Base-by-base conservation (phyloP, 2,888 invertebrate species). In the Pristionchus maxplancki region DNA sequence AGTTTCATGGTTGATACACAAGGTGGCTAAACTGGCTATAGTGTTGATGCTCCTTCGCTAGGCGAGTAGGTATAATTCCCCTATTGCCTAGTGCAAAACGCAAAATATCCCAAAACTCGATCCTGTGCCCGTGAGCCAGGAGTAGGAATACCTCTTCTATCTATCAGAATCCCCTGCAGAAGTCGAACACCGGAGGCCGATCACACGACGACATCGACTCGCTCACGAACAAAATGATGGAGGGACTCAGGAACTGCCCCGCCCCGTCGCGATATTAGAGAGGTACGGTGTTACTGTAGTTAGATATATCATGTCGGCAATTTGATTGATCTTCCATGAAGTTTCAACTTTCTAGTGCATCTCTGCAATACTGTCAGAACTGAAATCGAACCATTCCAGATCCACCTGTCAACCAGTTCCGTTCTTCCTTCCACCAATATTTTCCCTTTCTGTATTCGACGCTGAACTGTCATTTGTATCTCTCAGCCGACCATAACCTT, bases 201-300 rank as follows among this genome's bases (percentile, higher is more conserved):
- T 50, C 71, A 78, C 88, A 91, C 84, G 92, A 92, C 81, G 93
- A 94, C 74, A 92, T 94, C 85, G 94, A 94, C 78, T 88, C 89
- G 58, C 91, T 94, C 74, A 94, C 94, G 13, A 90, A 91, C 53
- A 93, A 93, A 89, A 91, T 94, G 84, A 90, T 94, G 71, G 90
- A 88, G 71, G 93, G 93, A 62, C 90, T 94, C 64, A 78, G 78
- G 40, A 81, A 81, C 31, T 37, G 40, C 28, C 88, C 88, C 17
- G 50, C 88, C 11, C 88, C 88, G 20, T 81, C 88, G 8, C 53
- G 88, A 78, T 88, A 88, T 28, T 78, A 78, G 40, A 62, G 58
- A 64, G 62, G 62, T 78, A 20, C 3, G 24, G 1, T 3, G n/a
- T 62, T 28, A 62, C 58, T 20, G 4, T 62, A 5, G 4, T n/a